Evolutionary conservation across 2,113 vertebrate species (phyloP).

Genomic region (Coregonus clupeaformis): DNA sequence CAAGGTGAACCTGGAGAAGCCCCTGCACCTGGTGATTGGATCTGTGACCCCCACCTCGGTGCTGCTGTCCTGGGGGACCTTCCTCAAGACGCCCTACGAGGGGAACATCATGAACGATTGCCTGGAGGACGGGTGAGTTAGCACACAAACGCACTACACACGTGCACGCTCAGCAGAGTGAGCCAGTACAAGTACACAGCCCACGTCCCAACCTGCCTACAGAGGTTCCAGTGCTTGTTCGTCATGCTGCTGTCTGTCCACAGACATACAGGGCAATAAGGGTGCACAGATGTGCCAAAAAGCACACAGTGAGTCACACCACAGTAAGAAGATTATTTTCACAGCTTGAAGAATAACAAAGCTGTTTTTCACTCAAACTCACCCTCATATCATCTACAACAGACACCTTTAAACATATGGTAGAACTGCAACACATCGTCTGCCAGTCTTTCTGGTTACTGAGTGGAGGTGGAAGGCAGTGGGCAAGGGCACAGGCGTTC

Average conservation of each 20-base stretch:
- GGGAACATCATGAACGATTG: conserved; percentile 86
- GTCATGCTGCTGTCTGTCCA: too few species aligned
- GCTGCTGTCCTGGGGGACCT: conserved; percentile 91
- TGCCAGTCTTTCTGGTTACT: too few species aligned
- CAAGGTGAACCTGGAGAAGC: conserved; percentile 82
- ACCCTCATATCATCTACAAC: too few species aligned
- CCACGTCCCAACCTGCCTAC: background rate
- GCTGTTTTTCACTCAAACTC: too few species aligned
- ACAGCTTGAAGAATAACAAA: too few species aligned
- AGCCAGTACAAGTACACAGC: too few species aligned
- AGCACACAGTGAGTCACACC: background rate
- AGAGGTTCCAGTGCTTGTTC: too few species aligned
- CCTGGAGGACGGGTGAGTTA: conserved; percentile 83
- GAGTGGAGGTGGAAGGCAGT: conserved; percentile 1
- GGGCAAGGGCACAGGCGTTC: conserved; percentile 31
- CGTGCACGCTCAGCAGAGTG: background rate
- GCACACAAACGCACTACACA: background rate
- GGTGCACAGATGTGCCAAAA: too few species aligned
- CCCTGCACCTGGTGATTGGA: conserved; percentile 89
- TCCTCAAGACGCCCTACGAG: conserved; percentile 87
- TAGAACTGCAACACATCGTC: background rate
- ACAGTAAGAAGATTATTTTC: conserved; percentile 12
- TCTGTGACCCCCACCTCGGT: conserved; percentile 88
- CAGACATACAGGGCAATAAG: too few species aligned
- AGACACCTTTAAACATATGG: background rate